phyloP scores from a whole-genome alignment of 2,113 vertebrate genomes.

The Lethenteron reissneri region DNA sequence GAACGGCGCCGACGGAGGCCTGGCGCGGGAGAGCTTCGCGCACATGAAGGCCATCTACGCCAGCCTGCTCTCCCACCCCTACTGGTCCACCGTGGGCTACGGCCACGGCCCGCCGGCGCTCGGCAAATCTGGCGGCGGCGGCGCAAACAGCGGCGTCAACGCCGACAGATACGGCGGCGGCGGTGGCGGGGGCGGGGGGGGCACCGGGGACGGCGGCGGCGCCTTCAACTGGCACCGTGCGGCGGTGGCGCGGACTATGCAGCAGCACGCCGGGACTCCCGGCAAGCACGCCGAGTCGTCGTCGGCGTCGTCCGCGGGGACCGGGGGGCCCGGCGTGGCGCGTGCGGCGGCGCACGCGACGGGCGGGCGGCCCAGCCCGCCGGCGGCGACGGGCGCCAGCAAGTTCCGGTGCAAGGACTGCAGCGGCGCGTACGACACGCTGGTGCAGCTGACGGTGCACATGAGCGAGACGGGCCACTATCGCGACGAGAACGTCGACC shows the following conservation, averaged over 20 bases:
- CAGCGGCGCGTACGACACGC: constrained; percentile 80
- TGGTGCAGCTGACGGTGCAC: constrained; percentile 80
- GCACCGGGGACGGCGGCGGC: constrained; percentile 47
- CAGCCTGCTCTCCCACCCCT: constrained; percentile 80
- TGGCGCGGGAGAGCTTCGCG: constrained; percentile 78
- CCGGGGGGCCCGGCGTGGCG: background rate
- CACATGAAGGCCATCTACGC: constrained; percentile 91
- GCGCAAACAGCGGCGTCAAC: too few relatives aligned
- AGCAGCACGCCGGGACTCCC: constrained; percentile 53
- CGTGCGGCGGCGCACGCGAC: constrained; percentile 40
- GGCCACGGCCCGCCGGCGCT: constrained; percentile 32
- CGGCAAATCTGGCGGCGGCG: background rate
- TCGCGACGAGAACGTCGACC: constrained; percentile 82
- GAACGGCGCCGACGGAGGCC: constrained; percentile 33
- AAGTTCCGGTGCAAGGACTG: constrained; percentile 84
- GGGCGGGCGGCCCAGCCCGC: constrained; percentile 54
- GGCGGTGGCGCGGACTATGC: constrained; percentile 70
- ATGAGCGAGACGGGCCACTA: constrained; percentile 96
- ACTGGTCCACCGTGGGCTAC: constrained; percentile 74
- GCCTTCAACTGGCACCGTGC: constrained; percentile 98
- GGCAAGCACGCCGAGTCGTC: constrained; percentile 85
- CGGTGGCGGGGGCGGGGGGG: constrained; percentile 48
- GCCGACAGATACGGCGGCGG: background rate
- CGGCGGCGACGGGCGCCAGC: constrained; percentile 79
- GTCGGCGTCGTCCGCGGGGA: constrained; percentile 28